Evolutionary conservation across 2,113 vertebrate genomes (phyloP).

Genomic region (Tamias sibiricus): DNA sequence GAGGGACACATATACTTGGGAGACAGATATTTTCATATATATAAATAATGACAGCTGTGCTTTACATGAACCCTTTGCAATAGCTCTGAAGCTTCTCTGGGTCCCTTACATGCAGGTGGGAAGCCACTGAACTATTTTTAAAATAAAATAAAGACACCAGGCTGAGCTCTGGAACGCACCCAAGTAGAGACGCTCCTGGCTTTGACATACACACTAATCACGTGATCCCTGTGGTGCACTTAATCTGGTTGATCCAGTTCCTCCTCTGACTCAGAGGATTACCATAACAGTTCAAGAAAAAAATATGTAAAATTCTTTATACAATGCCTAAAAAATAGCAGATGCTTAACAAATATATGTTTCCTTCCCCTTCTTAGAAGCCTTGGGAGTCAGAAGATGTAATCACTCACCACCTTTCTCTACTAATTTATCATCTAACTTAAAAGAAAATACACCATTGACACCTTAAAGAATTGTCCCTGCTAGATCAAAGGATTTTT

Average conservation of each 20-base stretch:
- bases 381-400: neutral
- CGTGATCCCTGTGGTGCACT: neutral
- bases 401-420: neutral
- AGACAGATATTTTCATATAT: neutral
- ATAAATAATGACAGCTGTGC: neutral
- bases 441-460: conserved; percentile 54
- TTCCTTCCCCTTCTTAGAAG: neutral
- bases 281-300: neutral
- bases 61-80: neutral
- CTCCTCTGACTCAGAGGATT: neutral
- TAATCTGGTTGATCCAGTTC: neutral
- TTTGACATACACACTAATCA: neutral
- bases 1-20: neutral
- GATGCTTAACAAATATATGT: neutral
- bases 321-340: neutral
- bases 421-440: conserved; percentile 19
- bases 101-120: neutral
- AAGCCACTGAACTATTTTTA: neutral
- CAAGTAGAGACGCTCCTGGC: neutral
- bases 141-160: neutral
- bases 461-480: conserved; percentile 7
- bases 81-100: neutral
- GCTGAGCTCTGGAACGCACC: neutral
- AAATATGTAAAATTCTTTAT: neutral
- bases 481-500: conserved; percentile 50